Evolutionary conservation across 2,113 vertebrate genomes (phyloP), one percentile per base, ranked within the genome.

Genomic region (Hippopotamus amphibius): DNA sequence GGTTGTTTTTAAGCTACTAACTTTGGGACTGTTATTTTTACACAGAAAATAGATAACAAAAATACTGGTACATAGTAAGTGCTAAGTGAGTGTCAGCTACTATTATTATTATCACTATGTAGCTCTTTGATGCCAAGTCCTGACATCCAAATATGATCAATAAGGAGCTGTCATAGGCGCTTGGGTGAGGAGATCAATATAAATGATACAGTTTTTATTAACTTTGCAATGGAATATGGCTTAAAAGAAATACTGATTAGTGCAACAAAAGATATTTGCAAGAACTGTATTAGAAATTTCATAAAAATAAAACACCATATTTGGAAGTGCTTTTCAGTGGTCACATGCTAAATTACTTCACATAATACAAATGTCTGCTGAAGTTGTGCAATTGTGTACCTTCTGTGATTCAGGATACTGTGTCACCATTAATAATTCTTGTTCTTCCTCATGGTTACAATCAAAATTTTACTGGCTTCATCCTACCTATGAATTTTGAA

Each of bases 261-360:
- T 72, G 0, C 6, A 87, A 96, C 14, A 61, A 12, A 93, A 97
- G 41, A n/a, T 80, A 80, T 76, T 88, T 96, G 83, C 13, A 91
- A 86, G 43, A 46, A 77, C 59, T 55, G 7, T 72, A 21, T 88
- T 77, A 92, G 43, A 94, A 95, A 50, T 76, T 88, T 88, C 72
- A 95, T 43, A 80, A 86, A 96, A 94, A 28, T 59, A 41, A 43
- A 96, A 95, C 46, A 6, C 53, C 68, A 77, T 97, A 68, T 94
- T 57, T 43, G 33, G 57, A 86, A 80, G 65, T 28, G 8, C 21
- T 88, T 19, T 85, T 93, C 89, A 65, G 30, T 72, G 33, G 2
- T 30, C 68, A 81, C 79, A 71, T 97, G 46, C 92, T 94, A 65
- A 97, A 88, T 74, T 96, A 74, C 53, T 97, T 97, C n/a, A 11